Conservation (phyloP, 92 coral and sea anemone genomes). For the Parazoanthus atlanticus region DNA sequence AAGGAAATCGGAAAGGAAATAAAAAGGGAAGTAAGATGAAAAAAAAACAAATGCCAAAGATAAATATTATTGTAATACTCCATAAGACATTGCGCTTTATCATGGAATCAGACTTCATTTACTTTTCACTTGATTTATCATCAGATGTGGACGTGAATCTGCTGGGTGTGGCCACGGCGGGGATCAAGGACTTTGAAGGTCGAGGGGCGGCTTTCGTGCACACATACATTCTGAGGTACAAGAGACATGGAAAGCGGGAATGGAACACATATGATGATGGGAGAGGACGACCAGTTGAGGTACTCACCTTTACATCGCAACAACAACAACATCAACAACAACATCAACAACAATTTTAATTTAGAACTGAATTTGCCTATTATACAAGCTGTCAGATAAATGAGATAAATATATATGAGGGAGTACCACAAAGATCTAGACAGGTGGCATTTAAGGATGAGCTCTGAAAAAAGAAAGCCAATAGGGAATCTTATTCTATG, state of each 20-base stretch:
- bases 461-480: no score
- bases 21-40: not conserved
- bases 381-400: no score
- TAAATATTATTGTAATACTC: no score
- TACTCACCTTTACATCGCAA: not conserved
- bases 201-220: not conserved
- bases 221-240: not conserved
- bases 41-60: not conserved
- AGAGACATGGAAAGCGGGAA: not conserved
- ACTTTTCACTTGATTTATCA: not conserved
- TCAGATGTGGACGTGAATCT: not conserved
- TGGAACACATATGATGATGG: not conserved
- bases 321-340: no score
- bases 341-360: no score
- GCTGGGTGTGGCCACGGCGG: not conserved
- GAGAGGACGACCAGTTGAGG: not conserved
- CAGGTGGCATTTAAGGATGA: no score
- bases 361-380: no score
- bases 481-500: no score
- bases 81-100: no score
- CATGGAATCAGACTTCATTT: not conserved
- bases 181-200: not conserved
- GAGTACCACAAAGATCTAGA: no score
- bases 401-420: no score
- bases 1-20: no score